phyloP scores from a whole-genome alignment of 1,140 invertebrate species.

The Brachionus manjavacas region DNA sequence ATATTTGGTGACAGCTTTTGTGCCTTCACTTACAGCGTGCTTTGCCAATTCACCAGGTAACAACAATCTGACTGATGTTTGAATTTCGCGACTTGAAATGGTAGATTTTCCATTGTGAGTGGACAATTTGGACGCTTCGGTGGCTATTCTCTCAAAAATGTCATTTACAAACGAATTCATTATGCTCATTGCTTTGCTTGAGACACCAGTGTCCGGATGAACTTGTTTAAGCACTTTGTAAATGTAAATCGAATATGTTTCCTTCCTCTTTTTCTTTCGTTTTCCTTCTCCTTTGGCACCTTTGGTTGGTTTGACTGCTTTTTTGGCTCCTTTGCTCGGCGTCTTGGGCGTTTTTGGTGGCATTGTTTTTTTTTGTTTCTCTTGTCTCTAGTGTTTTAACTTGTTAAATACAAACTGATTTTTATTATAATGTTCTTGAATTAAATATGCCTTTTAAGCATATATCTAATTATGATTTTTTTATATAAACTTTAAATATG shows the following conservation, averaged over 20 bases:
- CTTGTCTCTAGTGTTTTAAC: background rate
- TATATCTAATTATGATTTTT: conserved; percentile 57
- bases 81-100: conserved; percentile 63
- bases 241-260: conserved; percentile 46
- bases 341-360: background rate
- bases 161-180: conserved; percentile 68
- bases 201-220: conserved; percentile 60
- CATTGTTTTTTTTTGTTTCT: background rate
- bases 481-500: too few relatives aligned
- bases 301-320: conserved; percentile 20
- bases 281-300: conserved; percentile 38
- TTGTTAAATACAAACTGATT: background rate
- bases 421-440: conserved; percentile 58
- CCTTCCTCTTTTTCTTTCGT: background rate
- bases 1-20: conserved; percentile 63
- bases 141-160: conserved; percentile 66
- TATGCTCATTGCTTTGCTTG: conserved; percentile 63
- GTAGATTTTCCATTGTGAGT: conserved; percentile 68
- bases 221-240: conserved; percentile 57
- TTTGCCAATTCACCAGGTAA: conserved; percentile 63
- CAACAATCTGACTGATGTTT: conserved; percentile 63
- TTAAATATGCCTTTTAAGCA: conserved; percentile 51
- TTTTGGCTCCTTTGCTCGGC: conserved; percentile 39
- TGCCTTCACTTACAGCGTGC: conserved; percentile 63
- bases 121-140: conserved; percentile 67